A percentile compares a stretch with the other conserved stretches of the same genome.
phyloP scores from a whole-genome alignment of 2,888 invertebrate genomes.

The Drosophila maculinotata region DNA sequence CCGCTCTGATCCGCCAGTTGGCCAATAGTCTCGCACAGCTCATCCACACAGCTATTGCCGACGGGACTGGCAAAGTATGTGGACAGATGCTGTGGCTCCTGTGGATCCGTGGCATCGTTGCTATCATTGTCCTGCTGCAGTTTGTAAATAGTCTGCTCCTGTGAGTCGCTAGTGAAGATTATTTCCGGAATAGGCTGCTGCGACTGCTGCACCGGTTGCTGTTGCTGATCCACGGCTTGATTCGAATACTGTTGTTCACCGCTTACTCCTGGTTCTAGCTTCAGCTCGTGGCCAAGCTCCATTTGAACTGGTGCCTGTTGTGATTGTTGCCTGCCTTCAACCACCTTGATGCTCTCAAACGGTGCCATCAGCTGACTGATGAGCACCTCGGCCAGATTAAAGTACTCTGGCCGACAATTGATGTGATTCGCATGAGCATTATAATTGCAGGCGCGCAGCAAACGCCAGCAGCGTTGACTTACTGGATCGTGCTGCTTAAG shows the following conservation, averaged over 20 bases:
- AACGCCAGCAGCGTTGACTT: slow-evolving; percentile 82
- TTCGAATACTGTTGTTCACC: slow-evolving; percentile 38
- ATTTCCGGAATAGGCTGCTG: slow-evolving; percentile 27
- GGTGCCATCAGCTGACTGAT: slow-evolving; percentile 83
- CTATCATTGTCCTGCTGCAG: slow-evolving; percentile 77
- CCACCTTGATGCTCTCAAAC: slow-evolving; percentile 79
- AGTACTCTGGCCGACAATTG: slow-evolving; percentile 80
- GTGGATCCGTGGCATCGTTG: slow-evolving; percentile 43
- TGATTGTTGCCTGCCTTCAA: slow-evolving; percentile 23
- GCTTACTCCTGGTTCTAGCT: slow-evolving; percentile 36
- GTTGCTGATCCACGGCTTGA: slow-evolving; percentile 13
- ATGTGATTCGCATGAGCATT: slow-evolving; percentile 80
- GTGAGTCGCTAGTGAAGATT: slow-evolving; percentile 32
- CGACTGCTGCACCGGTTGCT: slow-evolving; percentile 13
- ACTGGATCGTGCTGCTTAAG: slow-evolving; percentile 81
- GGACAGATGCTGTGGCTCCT: slow-evolving; percentile 65
- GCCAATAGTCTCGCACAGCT: slow-evolving; percentile 83
- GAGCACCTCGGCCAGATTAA: slow-evolving; percentile 83
- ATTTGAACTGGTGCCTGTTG: slow-evolving; percentile 53
- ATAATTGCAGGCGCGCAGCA: slow-evolving; percentile 81
- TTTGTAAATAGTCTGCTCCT: slow-evolving; percentile 77
- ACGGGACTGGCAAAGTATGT: slow-evolving; percentile 81
- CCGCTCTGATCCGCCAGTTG: slow-evolving; percentile 80
- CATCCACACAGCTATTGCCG: slow-evolving; percentile 70
- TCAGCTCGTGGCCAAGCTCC: slow-evolving; percentile 60